A percentile compares a stretch with the other conserved stretches of the same genome.
Conservation (phyloP, 2,113 vertebrate species). For the Cynoglossus semilaevis region DNA sequence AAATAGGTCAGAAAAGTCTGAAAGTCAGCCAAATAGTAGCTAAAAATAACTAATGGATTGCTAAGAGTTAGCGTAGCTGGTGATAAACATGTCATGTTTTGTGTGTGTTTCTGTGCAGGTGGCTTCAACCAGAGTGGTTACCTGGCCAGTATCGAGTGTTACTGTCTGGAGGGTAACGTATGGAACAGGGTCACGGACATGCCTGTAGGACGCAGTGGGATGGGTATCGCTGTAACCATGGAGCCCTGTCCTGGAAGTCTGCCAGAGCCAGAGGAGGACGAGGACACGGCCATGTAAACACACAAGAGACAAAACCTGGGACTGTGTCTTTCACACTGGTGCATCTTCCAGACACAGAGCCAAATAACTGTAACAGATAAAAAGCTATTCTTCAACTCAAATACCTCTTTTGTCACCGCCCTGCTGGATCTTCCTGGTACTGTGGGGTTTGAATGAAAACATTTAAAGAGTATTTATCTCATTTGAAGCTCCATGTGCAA, state of each 20-base stretch:
- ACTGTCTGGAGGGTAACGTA: slow-evolving; percentile 71
- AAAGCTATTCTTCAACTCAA: slow-evolving; percentile 1
- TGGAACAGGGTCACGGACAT: slow-evolving; percentile 76
- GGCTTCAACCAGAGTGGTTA: slow-evolving; percentile 81
- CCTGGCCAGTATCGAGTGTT: slow-evolving; percentile 77
- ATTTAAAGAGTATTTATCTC: not conserved
- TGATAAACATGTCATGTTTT: not conserved
- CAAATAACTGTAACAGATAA: slow-evolving; percentile 5
- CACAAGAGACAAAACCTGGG: not conserved
- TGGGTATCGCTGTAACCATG: slow-evolving; percentile 83
- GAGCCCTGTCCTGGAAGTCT: slow-evolving; percentile 80
- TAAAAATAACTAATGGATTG: too few relatives aligned
- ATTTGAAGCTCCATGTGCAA: slow-evolving; percentile 1
- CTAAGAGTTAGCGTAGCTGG: too few relatives aligned
- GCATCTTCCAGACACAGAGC: slow-evolving; percentile 20
- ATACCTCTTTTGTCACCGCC: not conserved
- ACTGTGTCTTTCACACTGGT: not conserved
- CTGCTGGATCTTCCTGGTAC: not conserved
- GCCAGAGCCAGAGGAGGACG: slow-evolving; percentile 62
- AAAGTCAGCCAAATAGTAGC: too few relatives aligned
- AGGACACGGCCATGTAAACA: slow-evolving; percentile 27
- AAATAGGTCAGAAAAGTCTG: too few relatives aligned
- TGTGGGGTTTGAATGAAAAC: not conserved
- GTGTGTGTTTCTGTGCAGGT: slow-evolving; percentile 54
- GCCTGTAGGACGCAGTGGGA: slow-evolving; percentile 76